Evolutionary conservation across 1,140 invertebrate genomes (phyloP).

Genomic region (Octopus sinensis): DNA sequence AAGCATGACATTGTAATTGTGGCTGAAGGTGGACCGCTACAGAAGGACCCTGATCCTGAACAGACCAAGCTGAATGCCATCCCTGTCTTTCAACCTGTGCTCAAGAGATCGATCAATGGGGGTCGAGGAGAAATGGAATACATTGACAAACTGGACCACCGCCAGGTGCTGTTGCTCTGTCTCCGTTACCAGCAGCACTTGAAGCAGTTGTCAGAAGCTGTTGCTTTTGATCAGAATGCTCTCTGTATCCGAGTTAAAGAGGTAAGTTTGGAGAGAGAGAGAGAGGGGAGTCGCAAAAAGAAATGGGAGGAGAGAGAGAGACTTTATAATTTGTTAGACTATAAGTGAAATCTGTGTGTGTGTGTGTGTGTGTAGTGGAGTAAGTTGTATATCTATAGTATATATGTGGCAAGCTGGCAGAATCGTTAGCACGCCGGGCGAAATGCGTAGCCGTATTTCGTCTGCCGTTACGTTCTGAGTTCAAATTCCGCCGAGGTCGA

Average conservation of each 20-base stretch:
- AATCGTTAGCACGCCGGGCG: too few species aligned
- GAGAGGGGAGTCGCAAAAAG: too few species aligned
- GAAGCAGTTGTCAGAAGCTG: slow-evolving; percentile 67
- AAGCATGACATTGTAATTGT: slow-evolving; percentile 75
- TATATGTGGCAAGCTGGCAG: too few species aligned
- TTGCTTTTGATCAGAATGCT: slow-evolving; percentile 72
- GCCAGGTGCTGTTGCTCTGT: slow-evolving; percentile 65
- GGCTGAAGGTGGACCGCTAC: slow-evolving; percentile 67
- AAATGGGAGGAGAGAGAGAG: too few species aligned
- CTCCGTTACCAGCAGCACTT: slow-evolving; percentile 76
- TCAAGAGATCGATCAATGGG: slow-evolving; percentile 77
- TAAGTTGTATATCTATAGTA: too few species aligned
- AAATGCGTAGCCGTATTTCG: too few species aligned
- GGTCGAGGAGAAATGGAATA: slow-evolving; percentile 83
- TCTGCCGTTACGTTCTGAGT: too few species aligned
- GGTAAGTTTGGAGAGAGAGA: too few species aligned
- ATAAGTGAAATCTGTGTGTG: too few species aligned
- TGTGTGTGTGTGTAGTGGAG: too few species aligned
- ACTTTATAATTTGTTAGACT: too few species aligned
- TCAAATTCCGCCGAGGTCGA: too few species aligned
- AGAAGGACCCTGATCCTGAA: slow-evolving; percentile 76
- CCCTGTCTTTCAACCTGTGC: slow-evolving; percentile 88
- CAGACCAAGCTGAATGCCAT: slow-evolving; percentile 73
- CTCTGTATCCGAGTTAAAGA: slow-evolving; percentile 73
- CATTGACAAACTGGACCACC: slow-evolving; percentile 74